Percentiles rank a stretch among this genome's conserved stretches.
Conservation (phyloP, 2,113 vertebrate genomes). For the Terrapene triunguis region DNA sequence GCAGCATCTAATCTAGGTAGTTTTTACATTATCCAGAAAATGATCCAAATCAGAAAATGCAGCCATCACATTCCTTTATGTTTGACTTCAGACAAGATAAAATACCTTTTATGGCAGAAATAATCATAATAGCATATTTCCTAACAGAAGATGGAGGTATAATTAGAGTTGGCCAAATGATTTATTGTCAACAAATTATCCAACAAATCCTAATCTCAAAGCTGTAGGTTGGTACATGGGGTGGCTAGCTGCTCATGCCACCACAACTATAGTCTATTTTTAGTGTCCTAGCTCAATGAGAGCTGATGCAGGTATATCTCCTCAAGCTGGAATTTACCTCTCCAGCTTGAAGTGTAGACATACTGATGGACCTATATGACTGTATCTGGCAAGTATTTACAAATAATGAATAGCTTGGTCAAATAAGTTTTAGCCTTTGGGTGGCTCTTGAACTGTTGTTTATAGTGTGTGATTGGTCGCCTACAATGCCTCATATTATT, state of each 20-base stretch:
- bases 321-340: neutral
- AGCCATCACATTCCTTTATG: neutral
- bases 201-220: neutral
- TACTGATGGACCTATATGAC: neutral
- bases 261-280: neutral
- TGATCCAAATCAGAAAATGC: too few relatives aligned
- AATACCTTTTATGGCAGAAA: neutral
- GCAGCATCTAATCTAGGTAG: neutral
- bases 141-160: neutral
- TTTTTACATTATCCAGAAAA: neutral
- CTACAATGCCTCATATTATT: neutral
- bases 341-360: neutral
- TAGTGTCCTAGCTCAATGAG: neutral
- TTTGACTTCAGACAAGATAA: neutral
- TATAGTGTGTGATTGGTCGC: neutral
- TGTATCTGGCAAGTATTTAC: too few relatives aligned
- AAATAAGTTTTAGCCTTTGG: neutral
- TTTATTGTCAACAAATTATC: neutral
- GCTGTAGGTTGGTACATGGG: too few relatives aligned
- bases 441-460: neutral
- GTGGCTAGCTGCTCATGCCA: neutral
- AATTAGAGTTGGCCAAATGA: neutral
- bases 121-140: neutral
- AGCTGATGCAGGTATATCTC: neutral
- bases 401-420: neutral